Conservation (phyloP, 2,113 vertebrate genomes). For the Syngnathoides biaculeatus region DNA sequence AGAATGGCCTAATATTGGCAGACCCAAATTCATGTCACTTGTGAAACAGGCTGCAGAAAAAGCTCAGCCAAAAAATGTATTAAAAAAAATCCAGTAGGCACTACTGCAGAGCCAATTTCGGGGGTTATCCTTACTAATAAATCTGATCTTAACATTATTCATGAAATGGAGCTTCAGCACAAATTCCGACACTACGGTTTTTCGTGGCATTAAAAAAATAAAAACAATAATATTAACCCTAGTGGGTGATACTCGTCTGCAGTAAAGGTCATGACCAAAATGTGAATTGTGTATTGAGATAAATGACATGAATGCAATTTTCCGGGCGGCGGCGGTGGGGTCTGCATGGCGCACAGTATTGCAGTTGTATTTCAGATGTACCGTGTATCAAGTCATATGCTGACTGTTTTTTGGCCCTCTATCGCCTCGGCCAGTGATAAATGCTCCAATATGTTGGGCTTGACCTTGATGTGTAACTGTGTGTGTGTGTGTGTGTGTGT, state of each 20-base stretch:
- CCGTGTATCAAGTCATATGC: constrained; percentile 16
- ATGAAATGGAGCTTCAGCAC: too few species aligned
- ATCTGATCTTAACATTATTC: too few species aligned
- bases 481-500: too few species aligned
- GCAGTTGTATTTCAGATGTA: constrained; percentile 47
- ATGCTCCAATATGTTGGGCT: constrained; percentile 16
- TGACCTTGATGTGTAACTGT: constrained; percentile 38
- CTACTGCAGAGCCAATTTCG: too few species aligned
- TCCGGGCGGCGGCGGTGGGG: not conserved
- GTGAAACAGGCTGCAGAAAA: too few species aligned
- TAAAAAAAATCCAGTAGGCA: too few species aligned
- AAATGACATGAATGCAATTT: constrained; percentile 53
- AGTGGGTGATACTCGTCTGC: constrained; percentile 47
- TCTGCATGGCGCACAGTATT: constrained; percentile 36
- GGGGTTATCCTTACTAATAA: too few species aligned
- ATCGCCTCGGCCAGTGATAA: constrained; percentile 27
- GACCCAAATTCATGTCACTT: too few species aligned
- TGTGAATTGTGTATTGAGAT: constrained; percentile 69
- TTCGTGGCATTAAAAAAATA: constrained; percentile 55
- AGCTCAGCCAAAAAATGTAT: too few species aligned
- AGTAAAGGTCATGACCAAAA: constrained; percentile 70
- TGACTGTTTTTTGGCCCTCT: constrained; percentile 27
- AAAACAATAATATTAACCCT: too few species aligned
- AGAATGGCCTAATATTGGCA: too few species aligned
- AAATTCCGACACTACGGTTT: not conserved